Percentiles rank a stretch among this genome's conserved stretches.
Conservation (phyloP, 2,113 vertebrate genomes). For the Phrynocephalus versicolor region DNA sequence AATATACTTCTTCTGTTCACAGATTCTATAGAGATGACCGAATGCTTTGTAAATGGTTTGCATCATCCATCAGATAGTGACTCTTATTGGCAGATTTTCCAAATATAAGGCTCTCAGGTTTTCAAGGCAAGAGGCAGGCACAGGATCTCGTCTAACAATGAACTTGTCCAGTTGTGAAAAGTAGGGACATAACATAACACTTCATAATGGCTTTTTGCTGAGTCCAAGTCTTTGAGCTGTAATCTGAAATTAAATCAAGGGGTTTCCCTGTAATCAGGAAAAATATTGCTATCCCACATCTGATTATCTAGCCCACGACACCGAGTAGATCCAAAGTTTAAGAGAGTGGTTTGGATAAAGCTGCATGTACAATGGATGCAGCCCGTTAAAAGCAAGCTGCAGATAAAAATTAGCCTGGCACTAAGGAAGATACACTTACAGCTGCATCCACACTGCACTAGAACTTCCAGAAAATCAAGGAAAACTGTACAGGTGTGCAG, state of each 20-base stretch:
- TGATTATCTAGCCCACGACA: not conserved
- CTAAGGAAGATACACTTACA: not conserved
- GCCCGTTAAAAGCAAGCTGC: not conserved
- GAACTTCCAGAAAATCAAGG: not conserved
- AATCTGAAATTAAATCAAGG: not conserved
- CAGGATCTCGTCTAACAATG: not conserved
- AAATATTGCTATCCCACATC: not conserved
- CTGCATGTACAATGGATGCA: not conserved
- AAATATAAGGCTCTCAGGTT: not conserved
- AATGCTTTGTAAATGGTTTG: not conserved
- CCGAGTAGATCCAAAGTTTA: not conserved
- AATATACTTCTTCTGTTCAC: not conserved
- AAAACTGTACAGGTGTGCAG: not conserved
- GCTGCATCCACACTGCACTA: not conserved
- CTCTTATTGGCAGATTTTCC: not conserved
- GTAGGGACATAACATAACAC: not conserved
- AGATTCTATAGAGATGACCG: not conserved
- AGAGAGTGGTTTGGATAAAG: not conserved
- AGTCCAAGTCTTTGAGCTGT: not conserved
- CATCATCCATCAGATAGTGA: not conserved
- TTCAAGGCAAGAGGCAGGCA: not conserved
- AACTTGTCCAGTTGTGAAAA: not conserved
- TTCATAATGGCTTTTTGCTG: not conserved
- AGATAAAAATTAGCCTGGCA: not conserved
- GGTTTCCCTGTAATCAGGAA: not conserved